Percentiles rank a stretch among this genome's conserved stretches.
Conservation (phyloP, 1,140 invertebrate genomes). For the Olivierus martensii region DNA sequence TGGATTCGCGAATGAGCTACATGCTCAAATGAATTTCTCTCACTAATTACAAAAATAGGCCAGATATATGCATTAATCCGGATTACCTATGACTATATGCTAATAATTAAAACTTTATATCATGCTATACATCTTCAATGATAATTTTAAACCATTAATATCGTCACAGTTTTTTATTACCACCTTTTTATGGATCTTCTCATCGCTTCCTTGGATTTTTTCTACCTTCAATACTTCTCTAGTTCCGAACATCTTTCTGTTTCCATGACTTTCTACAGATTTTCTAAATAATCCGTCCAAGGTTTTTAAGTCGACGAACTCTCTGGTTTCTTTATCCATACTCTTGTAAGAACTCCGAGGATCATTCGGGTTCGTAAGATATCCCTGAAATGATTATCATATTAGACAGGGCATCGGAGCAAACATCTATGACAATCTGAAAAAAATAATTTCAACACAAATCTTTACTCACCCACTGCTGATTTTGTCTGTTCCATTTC, state of each 20-base stretch:
- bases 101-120: too few species aligned
- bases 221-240: slow-evolving; percentile 81
- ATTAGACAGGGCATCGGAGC: background rate
- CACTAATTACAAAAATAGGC: too few species aligned
- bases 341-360: slow-evolving; percentile 6
- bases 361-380: slow-evolving; percentile 3
- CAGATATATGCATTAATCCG: too few species aligned
- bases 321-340: background rate
- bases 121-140: too few species aligned
- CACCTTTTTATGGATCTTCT: slow-evolving; percentile 86
- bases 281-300: slow-evolving; percentile 73
- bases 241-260: slow-evolving; percentile 72
- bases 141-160: too few species aligned
- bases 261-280: slow-evolving; percentile 51
- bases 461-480: slow-evolving; percentile 6
- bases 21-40: too few species aligned
- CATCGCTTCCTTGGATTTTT: slow-evolving; percentile 84
- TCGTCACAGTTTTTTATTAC: too few species aligned
- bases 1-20: too few species aligned
- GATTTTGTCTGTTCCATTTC: slow-evolving; percentile 8
- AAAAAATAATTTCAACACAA: too few species aligned
- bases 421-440: background rate
- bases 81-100: too few species aligned
- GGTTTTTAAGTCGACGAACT: slow-evolving; percentile 33
- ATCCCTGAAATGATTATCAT: background rate